Conservation (phyloP, 1,140 invertebrate species). For the Scaptomyza montana region DNA sequence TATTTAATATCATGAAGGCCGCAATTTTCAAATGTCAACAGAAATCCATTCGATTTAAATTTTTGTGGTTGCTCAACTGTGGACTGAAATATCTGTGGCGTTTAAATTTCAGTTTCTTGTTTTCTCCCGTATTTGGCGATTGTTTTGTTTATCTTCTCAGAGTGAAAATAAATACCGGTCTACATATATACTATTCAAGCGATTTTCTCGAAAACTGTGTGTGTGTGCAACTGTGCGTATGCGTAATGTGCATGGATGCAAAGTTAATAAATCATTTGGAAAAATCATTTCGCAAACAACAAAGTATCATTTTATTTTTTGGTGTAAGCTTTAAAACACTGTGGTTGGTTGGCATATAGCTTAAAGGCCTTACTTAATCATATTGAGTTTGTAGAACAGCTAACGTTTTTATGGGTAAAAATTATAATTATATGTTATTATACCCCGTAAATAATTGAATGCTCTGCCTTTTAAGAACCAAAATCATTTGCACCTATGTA, state of each 20-base stretch:
- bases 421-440: not conserved
- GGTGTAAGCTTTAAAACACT: too few species aligned
- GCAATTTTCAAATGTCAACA: slow-evolving; percentile 33
- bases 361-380: too few species aligned
- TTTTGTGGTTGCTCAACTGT: slow-evolving; percentile 5
- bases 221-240: slow-evolving; percentile 58
- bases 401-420: not conserved
- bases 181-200: not conserved
- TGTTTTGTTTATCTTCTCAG: not conserved
- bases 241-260: slow-evolving; percentile 36
- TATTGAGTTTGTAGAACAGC: too few species aligned
- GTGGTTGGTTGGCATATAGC: not conserved
- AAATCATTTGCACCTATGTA: not conserved
- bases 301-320: not conserved
- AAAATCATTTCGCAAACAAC: slow-evolving; percentile 38
- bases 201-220: slow-evolving; percentile 13
- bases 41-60: slow-evolving; percentile 26
- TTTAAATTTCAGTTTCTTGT: slow-evolving; percentile 10
- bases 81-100: slow-evolving; percentile 2
- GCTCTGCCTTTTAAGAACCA: not conserved
- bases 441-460: not conserved
- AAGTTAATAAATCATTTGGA: slow-evolving; percentile 55
- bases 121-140: not conserved
- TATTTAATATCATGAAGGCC: slow-evolving; percentile 22
- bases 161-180: too few species aligned